Conservation (phyloP, 2,888 invertebrate species). For the Mellilla xanthometata region DNA sequence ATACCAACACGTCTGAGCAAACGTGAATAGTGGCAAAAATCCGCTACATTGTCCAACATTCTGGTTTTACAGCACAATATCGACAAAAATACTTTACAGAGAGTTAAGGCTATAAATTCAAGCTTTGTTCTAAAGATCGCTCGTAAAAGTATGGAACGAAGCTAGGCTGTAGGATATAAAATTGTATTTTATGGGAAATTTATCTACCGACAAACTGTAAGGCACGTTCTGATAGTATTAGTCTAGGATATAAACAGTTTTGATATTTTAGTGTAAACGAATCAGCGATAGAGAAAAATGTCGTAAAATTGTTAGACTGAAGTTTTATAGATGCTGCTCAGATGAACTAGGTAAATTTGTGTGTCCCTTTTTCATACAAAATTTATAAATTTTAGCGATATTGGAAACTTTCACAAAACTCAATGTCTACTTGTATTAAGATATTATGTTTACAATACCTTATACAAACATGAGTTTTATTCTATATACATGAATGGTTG, state of each 20-base stretch:
- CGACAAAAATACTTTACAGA: not conserved
- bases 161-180: not conserved
- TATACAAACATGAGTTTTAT: no score
- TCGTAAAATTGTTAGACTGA: not conserved
- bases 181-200: slow-evolving; percentile 7
- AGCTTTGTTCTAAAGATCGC: not conserved
- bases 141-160: not conserved
- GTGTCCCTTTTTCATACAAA: not conserved
- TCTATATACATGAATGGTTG: no score
- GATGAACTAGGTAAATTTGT: not conserved
- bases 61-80: not conserved
- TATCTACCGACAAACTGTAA: not conserved
- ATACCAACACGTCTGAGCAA: no score
- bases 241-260: slow-evolving; percentile 1
- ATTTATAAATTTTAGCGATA: no score
- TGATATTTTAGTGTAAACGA: not conserved
- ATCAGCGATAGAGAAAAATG: not conserved
- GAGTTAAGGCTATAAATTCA: not conserved
- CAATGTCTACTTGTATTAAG: no score
- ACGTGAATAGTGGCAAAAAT: not conserved
- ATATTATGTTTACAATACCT: no score
- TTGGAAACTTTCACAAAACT: no score
- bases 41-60: not conserved
- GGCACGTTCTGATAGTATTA: not conserved
- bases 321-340: not conserved